Percentiles rank a stretch among this genome's conserved stretches.
These are phyloP conservation scores for Lypha dubia DNA, from an alignment of 2,888 invertebrate species.

Conservation along the genomic window DNA sequence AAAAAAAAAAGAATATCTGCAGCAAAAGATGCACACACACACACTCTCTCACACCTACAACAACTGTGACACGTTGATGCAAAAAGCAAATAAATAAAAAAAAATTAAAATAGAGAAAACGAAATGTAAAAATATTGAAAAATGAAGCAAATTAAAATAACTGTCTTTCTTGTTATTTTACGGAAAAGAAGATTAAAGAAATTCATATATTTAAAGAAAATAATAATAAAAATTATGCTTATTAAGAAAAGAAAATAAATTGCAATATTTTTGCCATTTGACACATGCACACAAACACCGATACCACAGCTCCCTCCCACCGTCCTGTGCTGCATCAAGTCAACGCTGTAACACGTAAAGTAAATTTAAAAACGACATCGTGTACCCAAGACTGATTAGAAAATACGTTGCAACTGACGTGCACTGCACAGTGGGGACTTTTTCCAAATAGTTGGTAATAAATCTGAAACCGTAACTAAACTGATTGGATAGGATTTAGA, in stretches of 20 bases:
- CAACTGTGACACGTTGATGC: slow-evolving; percentile 40
- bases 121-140: slow-evolving; percentile 24
- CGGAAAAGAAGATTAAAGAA: no score
- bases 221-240: slow-evolving; percentile 20
- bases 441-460: no score
- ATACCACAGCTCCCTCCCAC: no score
- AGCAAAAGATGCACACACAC: no score
- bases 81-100: slow-evolving; percentile 2
- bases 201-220: slow-evolving; percentile 4
- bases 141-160: neutral
- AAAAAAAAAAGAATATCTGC: neutral
- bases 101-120: slow-evolving; percentile 34
- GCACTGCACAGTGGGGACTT: no score
- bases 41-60: neutral
- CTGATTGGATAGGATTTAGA: no score
- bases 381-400: slow-evolving; percentile 11
- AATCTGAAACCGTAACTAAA: no score
- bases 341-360: slow-evolving; percentile 10
- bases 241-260: slow-evolving; percentile 56
- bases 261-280: slow-evolving; percentile 37
- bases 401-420: slow-evolving; percentile 36
- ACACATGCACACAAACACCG: neutral
- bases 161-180: no score
- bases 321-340: neutral
- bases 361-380: slow-evolving; percentile 19